A percentile compares a stretch with the other conserved stretches of the same genome.
Conservation (phyloP, 2,113 vertebrate genomes). For the Panthera tigris region DNA sequence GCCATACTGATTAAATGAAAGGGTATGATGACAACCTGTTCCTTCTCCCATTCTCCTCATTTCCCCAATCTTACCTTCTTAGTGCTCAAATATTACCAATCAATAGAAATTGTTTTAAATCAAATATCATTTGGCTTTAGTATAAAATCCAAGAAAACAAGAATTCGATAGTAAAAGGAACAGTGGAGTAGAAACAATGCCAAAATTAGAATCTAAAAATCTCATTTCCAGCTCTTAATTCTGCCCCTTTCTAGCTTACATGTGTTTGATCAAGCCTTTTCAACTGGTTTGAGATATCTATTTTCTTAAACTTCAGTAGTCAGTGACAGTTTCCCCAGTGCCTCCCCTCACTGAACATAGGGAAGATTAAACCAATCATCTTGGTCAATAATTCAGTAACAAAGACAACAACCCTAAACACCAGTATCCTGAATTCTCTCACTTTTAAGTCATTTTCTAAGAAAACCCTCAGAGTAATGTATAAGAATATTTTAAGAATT, state of each 20-base stretch:
- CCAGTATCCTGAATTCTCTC: neutral
- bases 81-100: neutral
- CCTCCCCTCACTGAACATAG: neutral
- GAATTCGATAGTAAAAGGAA: neutral
- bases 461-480: neutral
- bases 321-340: neutral
- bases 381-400: neutral
- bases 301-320: slow-evolving; percentile 34
- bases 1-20: neutral
- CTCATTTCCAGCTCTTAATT: neutral
- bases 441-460: slow-evolving; percentile 19
- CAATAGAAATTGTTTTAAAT: neutral
- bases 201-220: slow-evolving; percentile 8
- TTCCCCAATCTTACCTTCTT: neutral
- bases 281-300: neutral
- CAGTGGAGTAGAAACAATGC: neutral
- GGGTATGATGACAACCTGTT: neutral
- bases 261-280: neutral
- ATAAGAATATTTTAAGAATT: neutral
- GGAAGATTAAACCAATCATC: neutral
- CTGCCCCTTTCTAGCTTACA: neutral
- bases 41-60: neutral
- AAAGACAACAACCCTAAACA: neutral
- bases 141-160: slow-evolving; percentile 38
- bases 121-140: neutral